These are phyloP conservation scores for Myotis yumanensis DNA, from an alignment of 2,113 vertebrate genomes.

Conservation along the genomic window DNA sequence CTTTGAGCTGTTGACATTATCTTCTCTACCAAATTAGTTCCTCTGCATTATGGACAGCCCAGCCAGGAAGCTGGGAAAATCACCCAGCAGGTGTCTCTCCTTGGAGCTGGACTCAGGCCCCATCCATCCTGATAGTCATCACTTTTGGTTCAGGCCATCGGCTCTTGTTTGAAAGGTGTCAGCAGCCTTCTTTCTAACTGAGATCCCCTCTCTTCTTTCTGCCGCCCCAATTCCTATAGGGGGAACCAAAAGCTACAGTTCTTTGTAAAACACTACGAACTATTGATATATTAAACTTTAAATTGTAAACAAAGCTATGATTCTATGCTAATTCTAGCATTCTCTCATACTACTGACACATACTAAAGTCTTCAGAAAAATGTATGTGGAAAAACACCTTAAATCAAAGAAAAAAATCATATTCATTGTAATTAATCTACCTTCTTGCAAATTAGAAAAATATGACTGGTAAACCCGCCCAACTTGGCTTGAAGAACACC, in stretches of 20 bases:
- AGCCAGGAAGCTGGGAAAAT: neutral
- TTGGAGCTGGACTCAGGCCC: neutral
- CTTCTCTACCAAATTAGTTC: neutral
- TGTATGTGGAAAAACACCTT: neutral
- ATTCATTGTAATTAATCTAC: neutral
- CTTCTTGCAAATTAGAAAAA: slow-evolving; percentile 11
- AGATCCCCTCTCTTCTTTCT: neutral
- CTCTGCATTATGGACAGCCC: neutral
- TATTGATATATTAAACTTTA: neutral
- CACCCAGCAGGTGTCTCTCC: neutral
- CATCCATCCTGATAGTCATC: neutral
- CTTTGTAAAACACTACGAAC: neutral
- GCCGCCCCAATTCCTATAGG: neutral
- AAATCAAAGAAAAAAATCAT: neutral
- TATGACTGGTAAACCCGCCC: neutral
- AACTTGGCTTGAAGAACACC: neutral
- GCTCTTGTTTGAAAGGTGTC: neutral
- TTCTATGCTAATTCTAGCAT: neutral
- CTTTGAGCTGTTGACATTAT: neutral
- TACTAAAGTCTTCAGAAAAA: neutral
- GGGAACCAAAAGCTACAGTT: neutral
- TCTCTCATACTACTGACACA: neutral
- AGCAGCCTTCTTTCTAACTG: neutral
- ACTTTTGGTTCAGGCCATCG: neutral
- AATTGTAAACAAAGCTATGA: neutral